Percentiles rank a stretch among this genome's conserved stretches.
Conservation (phyloP, 2,797 vertebrate species). For the Hafferia zeledoni region DNA sequence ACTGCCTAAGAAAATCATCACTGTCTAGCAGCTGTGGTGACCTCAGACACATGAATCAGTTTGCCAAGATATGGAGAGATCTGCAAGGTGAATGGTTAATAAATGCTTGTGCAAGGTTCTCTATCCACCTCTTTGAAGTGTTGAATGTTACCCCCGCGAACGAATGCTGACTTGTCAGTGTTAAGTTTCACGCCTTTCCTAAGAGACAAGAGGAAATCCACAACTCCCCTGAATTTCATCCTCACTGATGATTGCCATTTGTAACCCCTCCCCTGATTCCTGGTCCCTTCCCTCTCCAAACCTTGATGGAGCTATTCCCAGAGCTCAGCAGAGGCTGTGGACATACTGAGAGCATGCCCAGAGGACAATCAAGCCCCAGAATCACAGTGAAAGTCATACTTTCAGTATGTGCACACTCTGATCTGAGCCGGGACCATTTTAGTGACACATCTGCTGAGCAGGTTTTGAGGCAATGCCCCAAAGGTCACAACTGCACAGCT, state of each 20-base stretch:
- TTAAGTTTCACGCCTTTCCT: background rate
- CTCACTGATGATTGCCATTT: background rate
- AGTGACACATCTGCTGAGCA: fast-evolving
- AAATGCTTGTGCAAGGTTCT: background rate
- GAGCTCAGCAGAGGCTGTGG: background rate
- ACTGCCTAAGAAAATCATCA: background rate
- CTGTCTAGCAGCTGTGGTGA: background rate
- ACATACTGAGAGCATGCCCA: fast-evolving
- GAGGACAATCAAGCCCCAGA: background rate
- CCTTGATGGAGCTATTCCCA: background rate
- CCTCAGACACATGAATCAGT: background rate
- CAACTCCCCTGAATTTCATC: background rate
- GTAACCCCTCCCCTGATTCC: background rate
- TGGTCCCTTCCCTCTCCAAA: background rate
- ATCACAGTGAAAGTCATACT: background rate
- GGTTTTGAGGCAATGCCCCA: background rate
- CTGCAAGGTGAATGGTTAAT: background rate
- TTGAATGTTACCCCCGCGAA: background rate
- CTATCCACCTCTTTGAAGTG: background rate
- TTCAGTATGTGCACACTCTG: background rate
- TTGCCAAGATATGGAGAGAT: background rate
- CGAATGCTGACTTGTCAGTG: background rate
- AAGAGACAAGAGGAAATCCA: background rate
- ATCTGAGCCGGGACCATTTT: background rate
- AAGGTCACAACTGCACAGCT: background rate